Base-by-base conservation (phyloP, 2,797 vertebrate species). In the Sternarchorhynchus goeldii region DNA sequence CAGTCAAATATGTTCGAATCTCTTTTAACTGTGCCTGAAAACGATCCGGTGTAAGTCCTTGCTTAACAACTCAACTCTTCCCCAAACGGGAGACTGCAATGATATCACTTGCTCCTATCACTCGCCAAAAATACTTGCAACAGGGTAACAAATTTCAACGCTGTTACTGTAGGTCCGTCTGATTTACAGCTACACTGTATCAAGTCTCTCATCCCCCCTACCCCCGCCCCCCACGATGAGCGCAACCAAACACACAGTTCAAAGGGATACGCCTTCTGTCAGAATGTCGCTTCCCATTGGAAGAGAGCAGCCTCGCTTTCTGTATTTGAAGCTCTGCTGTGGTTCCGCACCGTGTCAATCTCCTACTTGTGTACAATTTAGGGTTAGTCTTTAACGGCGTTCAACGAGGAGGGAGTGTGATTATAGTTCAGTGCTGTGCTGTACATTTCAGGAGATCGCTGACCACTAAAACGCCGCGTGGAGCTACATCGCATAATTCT, bases 101-200 rank as follows among this genome's bases (percentile, higher is more conserved):
- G 91, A 91, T 88, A 88, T 92, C 90, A 88, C 91, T 89, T 83
- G 87, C 88, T 88, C 87, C 88, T 84, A 83, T 90, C 90, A 83
- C 91, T 90, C 84, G 90, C 91, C 92, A 91, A 89, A 92, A 93
- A 93, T 91, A 93, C 91, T 91, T 82, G 90, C 91, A 87, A 90
- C 89, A 80, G 90, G 89, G 89, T 87, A 90, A 89, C 88, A 84
- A 89, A 81, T 92, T 92, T 92, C 90, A 91, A 86, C 79, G 91
- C 88, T 88, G 90, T 87, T 86, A 89, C 90, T 87, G 90, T 75
- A 87, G 88, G 88, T 89, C 89, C 45, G 89, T 90, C 87, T 93
- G 92, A 92, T 93, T 92, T 92, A 91, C 92, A 90, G 91, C 91
- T 91, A 89, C 90, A 89, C 91, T 89, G 84, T 85, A 85, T 88